Percentiles rank a stretch among this genome's conserved stretches.
These are phyloP conservation scores for Brevimyrus niger DNA, from an alignment of 2,113 vertebrate genomes.

Conservation along the genomic window DNA sequence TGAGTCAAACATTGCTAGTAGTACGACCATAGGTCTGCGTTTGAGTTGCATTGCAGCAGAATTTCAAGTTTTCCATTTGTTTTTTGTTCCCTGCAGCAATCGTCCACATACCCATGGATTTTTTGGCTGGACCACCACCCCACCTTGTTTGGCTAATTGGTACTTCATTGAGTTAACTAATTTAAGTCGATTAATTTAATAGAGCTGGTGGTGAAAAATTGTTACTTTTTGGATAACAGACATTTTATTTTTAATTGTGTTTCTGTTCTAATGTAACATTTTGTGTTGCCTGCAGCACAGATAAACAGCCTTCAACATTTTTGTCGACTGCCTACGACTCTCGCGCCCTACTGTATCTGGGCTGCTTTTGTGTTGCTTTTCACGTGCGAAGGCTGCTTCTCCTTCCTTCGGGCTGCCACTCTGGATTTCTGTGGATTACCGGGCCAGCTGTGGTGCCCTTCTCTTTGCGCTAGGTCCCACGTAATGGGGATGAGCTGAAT, in stretches of 20 bases:
- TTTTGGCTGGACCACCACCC: not conserved
- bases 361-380: not conserved
- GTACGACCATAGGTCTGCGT: not conserved
- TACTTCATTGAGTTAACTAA: not conserved
- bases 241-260: not conserved
- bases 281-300: not conserved
- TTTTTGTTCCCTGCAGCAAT: not conserved
- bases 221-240: not conserved
- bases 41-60: not conserved
- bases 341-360: not conserved
- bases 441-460: not conserved
- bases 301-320: not conserved
- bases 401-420: not conserved
- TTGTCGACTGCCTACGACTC: not conserved
- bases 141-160: not conserved
- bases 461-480: too few relatives aligned
- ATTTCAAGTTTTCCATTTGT: not conserved
- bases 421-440: not conserved
- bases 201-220: not conserved
- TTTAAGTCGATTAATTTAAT: not conserved
- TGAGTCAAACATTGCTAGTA: not conserved
- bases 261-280: not conserved
- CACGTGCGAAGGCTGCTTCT: not conserved
- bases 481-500: not conserved
- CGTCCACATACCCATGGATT: not conserved